These are phyloP conservation scores for Ictidomys tridecemlineatus DNA, from an alignment of 2,113 vertebrate genomes.

Conservation along the genomic window DNA sequence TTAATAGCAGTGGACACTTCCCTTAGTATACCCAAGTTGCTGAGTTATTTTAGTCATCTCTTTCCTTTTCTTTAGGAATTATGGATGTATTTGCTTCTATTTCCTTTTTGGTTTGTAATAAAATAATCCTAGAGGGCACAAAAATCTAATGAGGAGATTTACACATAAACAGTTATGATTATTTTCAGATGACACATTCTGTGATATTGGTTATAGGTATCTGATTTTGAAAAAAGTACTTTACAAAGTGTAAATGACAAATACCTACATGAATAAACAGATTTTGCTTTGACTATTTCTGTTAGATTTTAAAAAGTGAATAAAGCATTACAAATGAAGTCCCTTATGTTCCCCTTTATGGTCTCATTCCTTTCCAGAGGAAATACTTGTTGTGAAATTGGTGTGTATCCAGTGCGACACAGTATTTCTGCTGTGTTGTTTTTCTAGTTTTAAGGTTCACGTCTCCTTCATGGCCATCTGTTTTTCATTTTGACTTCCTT, in stretches of 20 bases:
- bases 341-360: background rate
- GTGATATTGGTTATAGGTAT: background rate
- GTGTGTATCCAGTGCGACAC: background rate
- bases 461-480: slow-evolving; percentile 63
- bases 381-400: background rate
- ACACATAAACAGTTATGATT: background rate
- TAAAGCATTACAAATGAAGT: background rate
- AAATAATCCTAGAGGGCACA: slow-evolving; percentile 17
- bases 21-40: background rate
- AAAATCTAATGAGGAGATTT: slow-evolving; percentile 13
- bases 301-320: slow-evolving; percentile 17
- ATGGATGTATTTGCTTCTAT: background rate
- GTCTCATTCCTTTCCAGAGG: background rate
- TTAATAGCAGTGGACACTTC: background rate
- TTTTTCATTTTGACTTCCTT: slow-evolving; percentile 66
- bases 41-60: background rate
- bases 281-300: slow-evolving; percentile 46
- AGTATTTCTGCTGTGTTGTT: slow-evolving; percentile 42
- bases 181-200: slow-evolving; percentile 38
- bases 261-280: background rate
- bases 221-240: slow-evolving; percentile 33
- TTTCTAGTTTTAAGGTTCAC: slow-evolving; percentile 31
- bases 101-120: slow-evolving; percentile 28
- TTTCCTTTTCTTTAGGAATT: slow-evolving; percentile 23
- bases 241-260: background rate